phyloP scores from a whole-genome alignment of 1,140 invertebrate genomes.

The Panagrolaimus sp. region DNA sequence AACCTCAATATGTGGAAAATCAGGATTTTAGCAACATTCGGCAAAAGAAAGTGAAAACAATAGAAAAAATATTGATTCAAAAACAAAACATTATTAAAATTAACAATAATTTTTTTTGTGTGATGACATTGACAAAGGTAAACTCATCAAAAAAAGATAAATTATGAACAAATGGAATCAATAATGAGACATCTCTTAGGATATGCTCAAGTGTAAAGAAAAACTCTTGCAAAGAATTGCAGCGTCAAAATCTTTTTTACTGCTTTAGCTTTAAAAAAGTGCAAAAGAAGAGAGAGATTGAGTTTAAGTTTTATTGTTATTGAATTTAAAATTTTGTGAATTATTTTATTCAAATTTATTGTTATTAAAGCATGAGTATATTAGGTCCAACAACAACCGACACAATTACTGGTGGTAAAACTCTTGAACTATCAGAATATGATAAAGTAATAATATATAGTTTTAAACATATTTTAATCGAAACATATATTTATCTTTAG shows the following conservation, averaged over 20 bases:
- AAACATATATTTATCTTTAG: slow-evolving; percentile 31
- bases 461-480: too few species aligned
- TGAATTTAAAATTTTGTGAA: background rate
- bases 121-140: too few species aligned
- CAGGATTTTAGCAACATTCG: too few species aligned
- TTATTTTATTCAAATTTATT: background rate
- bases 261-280: background rate
- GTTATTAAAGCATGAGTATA: slow-evolving; percentile 16
- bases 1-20: background rate
- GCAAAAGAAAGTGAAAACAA: too few species aligned
- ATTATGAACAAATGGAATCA: too few species aligned
- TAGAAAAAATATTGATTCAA: too few species aligned
- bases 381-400: slow-evolving; percentile 31
- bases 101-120: too few species aligned
- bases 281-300: background rate
- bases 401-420: slow-evolving; percentile 50
- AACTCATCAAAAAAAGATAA: too few species aligned
- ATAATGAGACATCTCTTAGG: too few species aligned
- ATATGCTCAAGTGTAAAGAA: background rate
- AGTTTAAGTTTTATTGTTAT: background rate
- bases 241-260: background rate
- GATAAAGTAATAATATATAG: too few species aligned
- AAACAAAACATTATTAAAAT: too few species aligned
- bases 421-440: slow-evolving; percentile 46
- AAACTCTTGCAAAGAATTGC: background rate